Conservation (phyloP, 2,797 vertebrate genomes). For the Leucoraja ocellata region DNA sequence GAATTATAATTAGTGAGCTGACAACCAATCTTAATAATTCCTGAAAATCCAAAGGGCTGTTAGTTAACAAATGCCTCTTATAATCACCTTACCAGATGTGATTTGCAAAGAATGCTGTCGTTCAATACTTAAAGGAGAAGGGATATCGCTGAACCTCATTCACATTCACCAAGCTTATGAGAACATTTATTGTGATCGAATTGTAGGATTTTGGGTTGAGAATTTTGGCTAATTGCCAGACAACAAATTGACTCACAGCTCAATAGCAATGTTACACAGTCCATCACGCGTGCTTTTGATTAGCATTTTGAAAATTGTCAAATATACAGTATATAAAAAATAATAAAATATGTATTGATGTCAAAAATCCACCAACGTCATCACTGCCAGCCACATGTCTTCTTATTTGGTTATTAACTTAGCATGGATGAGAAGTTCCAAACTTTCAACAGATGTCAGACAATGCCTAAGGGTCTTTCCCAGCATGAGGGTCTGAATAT, state of each 20-base stretch:
- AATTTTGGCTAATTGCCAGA: not conserved
- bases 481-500: slow-evolving; percentile 31
- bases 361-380: slow-evolving; percentile 9
- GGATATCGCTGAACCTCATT: not conserved
- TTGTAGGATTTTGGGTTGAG: not conserved
- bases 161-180: not conserved
- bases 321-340: not conserved
- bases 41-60: not conserved
- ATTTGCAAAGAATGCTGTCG: not conserved
- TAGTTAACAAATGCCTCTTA: not conserved
- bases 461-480: not conserved
- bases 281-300: not conserved
- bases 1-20: not conserved
- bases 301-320: not conserved
- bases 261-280: not conserved
- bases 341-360: not conserved
- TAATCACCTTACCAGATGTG: not conserved
- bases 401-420: not conserved
- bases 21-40: not conserved
- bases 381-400: not conserved
- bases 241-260: not conserved
- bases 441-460: slow-evolving; percentile 25
- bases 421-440: not conserved
- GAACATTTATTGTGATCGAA: not conserved
- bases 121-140: not conserved